These are phyloP conservation scores for Urocitellus parryii DNA, from an alignment of 2,113 vertebrate species.

Conservation along the genomic window DNA sequence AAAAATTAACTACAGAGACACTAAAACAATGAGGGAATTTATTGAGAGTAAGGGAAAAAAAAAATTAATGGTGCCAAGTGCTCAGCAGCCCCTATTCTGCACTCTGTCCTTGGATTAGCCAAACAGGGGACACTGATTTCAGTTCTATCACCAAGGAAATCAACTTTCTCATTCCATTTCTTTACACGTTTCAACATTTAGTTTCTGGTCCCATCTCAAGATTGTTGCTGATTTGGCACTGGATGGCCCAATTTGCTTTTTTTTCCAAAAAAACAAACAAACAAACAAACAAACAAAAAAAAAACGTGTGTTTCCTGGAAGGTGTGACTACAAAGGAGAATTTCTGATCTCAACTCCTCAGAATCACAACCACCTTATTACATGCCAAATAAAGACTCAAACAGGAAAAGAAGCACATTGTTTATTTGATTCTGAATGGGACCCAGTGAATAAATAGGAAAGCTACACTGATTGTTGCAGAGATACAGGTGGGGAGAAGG, in stretches of 20 bases:
- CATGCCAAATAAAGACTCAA: slow-evolving; percentile 40
- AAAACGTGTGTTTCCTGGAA: neutral
- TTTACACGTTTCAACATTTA: neutral
- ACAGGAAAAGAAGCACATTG: slow-evolving; percentile 25
- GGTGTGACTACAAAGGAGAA: slow-evolving; percentile 18
- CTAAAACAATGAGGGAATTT: slow-evolving; percentile 81
- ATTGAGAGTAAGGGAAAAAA: slow-evolving; percentile 7
- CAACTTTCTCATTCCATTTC: neutral
- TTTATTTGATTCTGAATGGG: slow-evolving; percentile 50
- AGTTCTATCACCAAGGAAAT: slow-evolving; percentile 50
- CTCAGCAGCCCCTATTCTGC: neutral
- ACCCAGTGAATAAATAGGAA: neutral
- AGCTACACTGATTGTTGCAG: slow-evolving; percentile 24
- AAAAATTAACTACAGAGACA: slow-evolving; percentile 86
- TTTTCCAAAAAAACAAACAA: neutral
- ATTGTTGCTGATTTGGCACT: neutral
- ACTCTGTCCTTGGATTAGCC: slow-evolving; percentile 55
- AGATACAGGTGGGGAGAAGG: neutral
- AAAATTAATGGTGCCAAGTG: neutral
- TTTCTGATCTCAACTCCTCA: neutral
- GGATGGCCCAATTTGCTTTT: neutral
- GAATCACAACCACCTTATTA: slow-evolving; percentile 40
- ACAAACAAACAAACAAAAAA: neutral
- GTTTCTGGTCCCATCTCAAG: slow-evolving; percentile 37
- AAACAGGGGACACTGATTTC: neutral